Base-by-base conservation (phyloP, 2,113 vertebrate species). In the Bettongia penicillata region DNA sequence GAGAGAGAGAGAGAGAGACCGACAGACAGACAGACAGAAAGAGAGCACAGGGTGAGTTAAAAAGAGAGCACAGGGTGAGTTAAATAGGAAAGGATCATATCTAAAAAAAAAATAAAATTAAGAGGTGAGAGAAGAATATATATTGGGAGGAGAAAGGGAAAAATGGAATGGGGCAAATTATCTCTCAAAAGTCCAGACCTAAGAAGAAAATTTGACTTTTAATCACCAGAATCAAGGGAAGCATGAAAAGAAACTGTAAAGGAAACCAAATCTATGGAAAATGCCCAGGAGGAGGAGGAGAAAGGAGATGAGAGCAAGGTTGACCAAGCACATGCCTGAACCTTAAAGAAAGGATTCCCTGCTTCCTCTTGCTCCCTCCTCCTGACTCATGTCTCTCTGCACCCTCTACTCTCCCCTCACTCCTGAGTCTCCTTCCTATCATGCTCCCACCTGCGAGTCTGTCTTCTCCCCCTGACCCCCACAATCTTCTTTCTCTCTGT, bases 261-360 rank as follows among this genome's bases (percentile, higher is more conserved):
- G 98, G 99, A 99, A 99, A 99, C 99, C 98, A 99, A 99, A 99
- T 99, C 98, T 98, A 99, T 99, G 98, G 99, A 99, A 98, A 99
- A 99, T 98, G 99, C 99, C 99, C 98, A 99, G 98, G 99, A 99
- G 96, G 99, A 99, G 97, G 99, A 99, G 97, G 98, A 98, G 98
- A 99, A 98, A 98, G 99, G 99, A 98, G 98, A 99, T 94, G 99
- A 99, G 98, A 99, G 98, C 96, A 99, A 99, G 99, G 99, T 99
- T 95, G 99, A 99, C 98, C 99, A 99, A 99, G 98, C 99, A 99
- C 98, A 99, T 98, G 99, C 99, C 99, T 99, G 98, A 99, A 99
- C 98, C 98, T 98, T 98, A 99, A 84, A 98, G 99, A 99, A 99
- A 98, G 98, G 77, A 98, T 99, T 99, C 99, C 98, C 99, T 99